Evolutionary conservation across 2,888 invertebrate species (phyloP).

Genomic region (Eristalinus sepulchralis): DNA sequence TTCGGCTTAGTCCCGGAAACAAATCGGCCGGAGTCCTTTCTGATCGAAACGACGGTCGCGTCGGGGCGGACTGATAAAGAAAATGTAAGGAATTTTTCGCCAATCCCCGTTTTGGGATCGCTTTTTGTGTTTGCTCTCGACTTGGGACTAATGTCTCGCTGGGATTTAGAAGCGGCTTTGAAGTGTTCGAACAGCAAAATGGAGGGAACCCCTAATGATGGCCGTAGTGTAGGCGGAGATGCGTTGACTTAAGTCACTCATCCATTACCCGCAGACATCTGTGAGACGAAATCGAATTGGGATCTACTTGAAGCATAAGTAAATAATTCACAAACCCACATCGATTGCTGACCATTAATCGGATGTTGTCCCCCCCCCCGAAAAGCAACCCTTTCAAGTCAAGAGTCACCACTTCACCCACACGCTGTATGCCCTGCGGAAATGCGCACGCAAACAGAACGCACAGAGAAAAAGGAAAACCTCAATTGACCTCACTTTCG

Average conservation of each 20-base stretch:
- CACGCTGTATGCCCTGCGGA: conserved; percentile 15
- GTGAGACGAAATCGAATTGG: not conserved
- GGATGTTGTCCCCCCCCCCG: not conserved
- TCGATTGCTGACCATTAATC: not conserved
- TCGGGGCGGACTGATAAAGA: not conserved
- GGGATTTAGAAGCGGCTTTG: not conserved
- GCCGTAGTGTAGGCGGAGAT: not conserved
- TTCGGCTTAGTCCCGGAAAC: conserved; percentile 41
- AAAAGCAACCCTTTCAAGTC: not conserved
- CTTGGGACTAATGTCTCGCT: not conserved
- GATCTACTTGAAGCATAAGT: not conserved
- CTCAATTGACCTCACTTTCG: conserved; percentile 67
- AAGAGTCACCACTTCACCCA: conserved; percentile 43
- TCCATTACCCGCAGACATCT: not conserved
- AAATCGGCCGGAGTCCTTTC: conserved; percentile 25
- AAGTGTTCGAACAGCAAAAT: not conserved
- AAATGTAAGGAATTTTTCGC: conserved; percentile 17
- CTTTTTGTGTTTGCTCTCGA: not conserved
- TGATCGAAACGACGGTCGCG: not conserved
- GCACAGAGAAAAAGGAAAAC: conserved; percentile 25
- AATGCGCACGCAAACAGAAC: conserved; percentile 62
- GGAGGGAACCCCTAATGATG: conserved; percentile 21
- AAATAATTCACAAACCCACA: not conserved
- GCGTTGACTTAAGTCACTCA: not conserved
- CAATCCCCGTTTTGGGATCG: not conserved